Evolutionary conservation across 2,113 vertebrate genomes (phyloP), one percentile per base, ranked within the genome.

Genomic region (Aegotheles bennettii): DNA sequence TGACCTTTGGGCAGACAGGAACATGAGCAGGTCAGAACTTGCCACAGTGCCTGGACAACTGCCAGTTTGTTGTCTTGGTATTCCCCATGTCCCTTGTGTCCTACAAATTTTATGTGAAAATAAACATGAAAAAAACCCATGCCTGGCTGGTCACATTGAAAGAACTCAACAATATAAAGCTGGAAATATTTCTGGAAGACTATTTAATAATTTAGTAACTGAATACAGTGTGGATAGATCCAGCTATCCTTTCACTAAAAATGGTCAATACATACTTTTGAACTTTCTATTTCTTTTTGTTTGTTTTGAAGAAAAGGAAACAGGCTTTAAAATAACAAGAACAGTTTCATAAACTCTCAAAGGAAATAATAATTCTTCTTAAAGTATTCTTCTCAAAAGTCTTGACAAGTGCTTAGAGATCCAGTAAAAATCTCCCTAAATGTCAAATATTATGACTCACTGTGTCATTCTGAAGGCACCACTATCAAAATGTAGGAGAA

Each of bases 381-480:
- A 53, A 93, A 93, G 68, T 84, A 94, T 90, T 96, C 76, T 89
- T 90, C 86, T 90, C 73, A 92, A 86, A 31, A 86, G 76, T 40
- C 93, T 79, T 93, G 95, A 96, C 92, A 97, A 96, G 86, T 82
- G 86, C 84, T 75, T 84, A 84, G 92, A 92, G 80, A 95, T 95
- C 92, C 95, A 95, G 94, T 75, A 90, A 95, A 94, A 93, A 84
- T 89, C 80, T 95, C 83, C 83, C 65, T 57, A 91, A 96, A 95
- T 93, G 92, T 97, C 95, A 96, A 97, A 97, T 95, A 97, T 94
- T 96, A 94, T 96, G 96, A 97, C 86, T 96, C 92, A 96, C 43
- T 47, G 69, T 95, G 88, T 95, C 94, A 92, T 89, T 92, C 69
- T 54, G 61, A 96, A 96, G 90, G 79, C 94, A 94, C 88, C 95